Percentiles rank a stretch among this genome's conserved stretches.
phyloP scores from a whole-genome alignment of 2,797 vertebrate genomes.

The Sebastes taczanowskii region DNA sequence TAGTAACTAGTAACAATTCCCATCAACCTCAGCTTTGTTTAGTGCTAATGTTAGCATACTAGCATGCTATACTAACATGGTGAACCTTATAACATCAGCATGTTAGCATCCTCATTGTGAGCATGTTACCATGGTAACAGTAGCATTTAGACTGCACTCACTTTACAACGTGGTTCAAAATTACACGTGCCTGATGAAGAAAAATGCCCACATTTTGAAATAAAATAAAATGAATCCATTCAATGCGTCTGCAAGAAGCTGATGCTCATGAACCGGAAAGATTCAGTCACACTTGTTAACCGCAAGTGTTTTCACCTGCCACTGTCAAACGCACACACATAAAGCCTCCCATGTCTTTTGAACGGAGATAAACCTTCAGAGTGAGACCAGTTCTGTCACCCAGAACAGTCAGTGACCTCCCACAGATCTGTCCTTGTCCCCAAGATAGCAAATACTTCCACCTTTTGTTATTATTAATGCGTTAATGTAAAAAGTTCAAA shows the following conservation, averaged over 20 bases:
- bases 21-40: neutral
- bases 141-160: neutral
- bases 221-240: neutral
- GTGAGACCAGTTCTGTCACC: conserved; percentile 41
- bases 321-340: neutral
- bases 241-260: neutral
- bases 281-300: neutral
- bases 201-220: conserved; percentile 8
- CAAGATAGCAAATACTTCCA: neutral
- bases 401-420: conserved; percentile 58
- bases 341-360: neutral
- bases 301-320: neutral
- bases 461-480: neutral
- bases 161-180: neutral
- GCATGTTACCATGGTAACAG: neutral
- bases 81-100: neutral
- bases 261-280: neutral
- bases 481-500: neutral
- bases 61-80: neutral
- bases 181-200: conserved; percentile 27
- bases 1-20: neutral
- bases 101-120: neutral
- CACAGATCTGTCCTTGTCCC: neutral
- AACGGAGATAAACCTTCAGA: conserved; percentile 2
- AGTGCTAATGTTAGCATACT: neutral